These are phyloP conservation scores for Xenopus petersii DNA, from an alignment of 2,797 vertebrate species.

Conservation along the genomic window DNA sequence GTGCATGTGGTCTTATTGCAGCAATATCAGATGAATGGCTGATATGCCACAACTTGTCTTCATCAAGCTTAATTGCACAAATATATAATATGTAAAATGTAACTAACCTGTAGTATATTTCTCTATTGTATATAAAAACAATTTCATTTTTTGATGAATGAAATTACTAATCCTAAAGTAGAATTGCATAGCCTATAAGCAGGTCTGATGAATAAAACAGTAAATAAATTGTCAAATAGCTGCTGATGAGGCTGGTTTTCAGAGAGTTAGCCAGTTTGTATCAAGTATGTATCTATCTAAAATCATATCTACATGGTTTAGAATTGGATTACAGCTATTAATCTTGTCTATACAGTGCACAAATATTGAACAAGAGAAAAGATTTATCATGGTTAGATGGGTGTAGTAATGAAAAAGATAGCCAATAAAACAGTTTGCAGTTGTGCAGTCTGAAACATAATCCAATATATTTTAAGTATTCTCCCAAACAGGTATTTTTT, in stretches of 20 bases:
- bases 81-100: not conserved
- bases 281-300: not conserved
- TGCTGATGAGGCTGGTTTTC: not conserved
- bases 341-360: slow-evolving; percentile 24
- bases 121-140: too few species aligned
- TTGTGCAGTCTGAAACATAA: not conserved
- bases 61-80: not conserved
- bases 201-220: too few species aligned
- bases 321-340: slow-evolving; percentile 32
- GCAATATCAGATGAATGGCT: too few species aligned
- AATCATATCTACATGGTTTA: slow-evolving; percentile 32
- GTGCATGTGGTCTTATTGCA: too few species aligned
- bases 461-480: not conserved
- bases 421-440: slow-evolving; percentile 29
- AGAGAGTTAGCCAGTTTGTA: not conserved
- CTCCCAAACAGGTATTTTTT: not conserved
- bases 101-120: not conserved
- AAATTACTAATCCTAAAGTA: not conserved
- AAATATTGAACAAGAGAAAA: slow-evolving; percentile 20
- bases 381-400: slow-evolving; percentile 28
- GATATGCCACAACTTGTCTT: too few species aligned
- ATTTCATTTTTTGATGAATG: not conserved
- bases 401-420: slow-evolving; percentile 27
- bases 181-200: too few species aligned
- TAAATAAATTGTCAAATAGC: too few species aligned